Evolutionary conservation across 2,797 vertebrate species (phyloP).

Genomic region (Acipenser transmontanus): DNA sequence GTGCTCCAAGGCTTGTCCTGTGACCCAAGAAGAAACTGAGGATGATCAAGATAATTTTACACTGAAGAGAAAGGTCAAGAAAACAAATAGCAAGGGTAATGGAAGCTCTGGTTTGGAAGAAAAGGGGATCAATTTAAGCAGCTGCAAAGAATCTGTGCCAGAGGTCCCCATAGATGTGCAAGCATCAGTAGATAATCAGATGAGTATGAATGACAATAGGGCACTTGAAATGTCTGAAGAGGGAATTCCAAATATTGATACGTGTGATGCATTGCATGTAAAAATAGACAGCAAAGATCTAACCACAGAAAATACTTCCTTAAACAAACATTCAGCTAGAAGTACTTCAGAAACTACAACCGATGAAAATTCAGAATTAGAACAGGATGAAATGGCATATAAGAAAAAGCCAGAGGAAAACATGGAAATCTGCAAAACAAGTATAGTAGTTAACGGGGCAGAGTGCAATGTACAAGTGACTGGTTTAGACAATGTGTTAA

Average conservation of each 20-base stretch:
- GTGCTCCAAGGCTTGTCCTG: neutral
- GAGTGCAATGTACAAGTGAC: neutral
- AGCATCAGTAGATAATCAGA: neutral
- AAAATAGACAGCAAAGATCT: too few species aligned
- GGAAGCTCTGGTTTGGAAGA: slow-evolving; percentile 11
- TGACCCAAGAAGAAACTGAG: slow-evolving; percentile 4
- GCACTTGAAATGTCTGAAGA: too few species aligned
- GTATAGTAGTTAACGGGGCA: neutral
- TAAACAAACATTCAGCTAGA: slow-evolving; percentile 21
- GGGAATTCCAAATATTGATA: too few species aligned
- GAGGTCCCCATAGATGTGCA: slow-evolving; percentile 8
- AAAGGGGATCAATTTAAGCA: slow-evolving; percentile 4
- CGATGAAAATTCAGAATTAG: neutral
- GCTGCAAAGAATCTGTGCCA: neutral
- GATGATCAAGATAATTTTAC: slow-evolving; percentile 16
- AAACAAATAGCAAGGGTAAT: slow-evolving; percentile 6
- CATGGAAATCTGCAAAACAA: neutral
- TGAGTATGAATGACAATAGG: neutral
- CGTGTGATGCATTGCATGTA: too few species aligned
- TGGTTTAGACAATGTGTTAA: neutral
- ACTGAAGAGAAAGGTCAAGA: slow-evolving; percentile 16
- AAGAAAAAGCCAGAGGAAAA: neutral
- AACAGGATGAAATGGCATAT: neutral
- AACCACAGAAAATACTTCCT: slow-evolving; percentile 16
- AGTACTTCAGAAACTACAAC: slow-evolving; percentile 2